Percentiles rank a stretch among this genome's conserved stretches.
These are phyloP conservation scores for Hapalemur alaotrensis DNA, from an alignment of 2,797 vertebrate genomes.

Conservation along the genomic window DNA sequence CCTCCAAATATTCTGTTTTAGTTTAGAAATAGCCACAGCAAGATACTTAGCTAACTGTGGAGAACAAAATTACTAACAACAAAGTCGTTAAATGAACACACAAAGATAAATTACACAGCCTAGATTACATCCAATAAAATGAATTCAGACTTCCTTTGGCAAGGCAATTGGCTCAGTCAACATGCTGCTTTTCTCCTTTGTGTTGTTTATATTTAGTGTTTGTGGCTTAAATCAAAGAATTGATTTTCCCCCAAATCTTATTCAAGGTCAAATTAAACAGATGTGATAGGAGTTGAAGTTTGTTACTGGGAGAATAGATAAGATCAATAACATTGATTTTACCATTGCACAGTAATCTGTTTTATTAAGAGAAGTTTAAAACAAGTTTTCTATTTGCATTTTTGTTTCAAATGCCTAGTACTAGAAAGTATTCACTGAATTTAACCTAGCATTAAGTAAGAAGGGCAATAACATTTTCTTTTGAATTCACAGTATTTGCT, in stretches of 20 bases:
- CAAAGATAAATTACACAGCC: slow-evolving; percentile 64
- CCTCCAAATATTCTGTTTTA: slow-evolving; percentile 43
- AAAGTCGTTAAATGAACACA: slow-evolving; percentile 50
- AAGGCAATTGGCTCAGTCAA: slow-evolving; percentile 77
- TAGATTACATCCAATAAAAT: slow-evolving; percentile 64
- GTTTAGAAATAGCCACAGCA: slow-evolving; percentile 69
- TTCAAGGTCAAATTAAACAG: slow-evolving; percentile 86
- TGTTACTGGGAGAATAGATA: slow-evolving; percentile 79
- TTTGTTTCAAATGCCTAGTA: slow-evolving; percentile 84
- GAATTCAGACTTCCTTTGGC: slow-evolving; percentile 73
- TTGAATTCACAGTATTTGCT: slow-evolving; percentile 50
- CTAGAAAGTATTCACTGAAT: slow-evolving; percentile 66
- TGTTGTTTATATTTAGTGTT: slow-evolving; percentile 79
- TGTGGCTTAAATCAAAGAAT: slow-evolving; percentile 79
- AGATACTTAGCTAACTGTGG: slow-evolving; percentile 65
- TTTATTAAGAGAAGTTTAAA: slow-evolving; percentile 85
- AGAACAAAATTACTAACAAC: slow-evolving; percentile 71
- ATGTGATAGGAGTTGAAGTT: slow-evolving; percentile 81
- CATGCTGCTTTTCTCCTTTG: slow-evolving; percentile 71
- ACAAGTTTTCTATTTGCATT: slow-evolving; percentile 84
- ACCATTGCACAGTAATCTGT: slow-evolving; percentile 87
- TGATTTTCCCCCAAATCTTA: slow-evolving; percentile 82
- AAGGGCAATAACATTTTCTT: slow-evolving; percentile 43
- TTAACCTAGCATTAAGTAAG: slow-evolving; percentile 67
- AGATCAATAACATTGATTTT: slow-evolving; percentile 87